These are phyloP conservation scores for Diarsia mendica DNA, from an alignment of 2,888 invertebrate species.

Conservation along the genomic window DNA sequence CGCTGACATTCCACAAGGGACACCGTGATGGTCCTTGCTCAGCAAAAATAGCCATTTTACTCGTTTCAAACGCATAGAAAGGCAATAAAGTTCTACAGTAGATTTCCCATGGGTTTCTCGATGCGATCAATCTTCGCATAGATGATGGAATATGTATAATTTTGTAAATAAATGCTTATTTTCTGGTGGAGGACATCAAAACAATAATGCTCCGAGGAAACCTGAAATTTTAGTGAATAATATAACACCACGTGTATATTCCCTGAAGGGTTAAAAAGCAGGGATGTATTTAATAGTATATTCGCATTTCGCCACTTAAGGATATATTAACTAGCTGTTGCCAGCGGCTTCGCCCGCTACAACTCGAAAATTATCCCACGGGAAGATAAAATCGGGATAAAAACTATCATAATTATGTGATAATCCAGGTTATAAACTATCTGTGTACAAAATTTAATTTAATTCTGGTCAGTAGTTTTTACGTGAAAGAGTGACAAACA, in stretches of 20 bases:
- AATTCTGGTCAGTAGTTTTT: too few species aligned
- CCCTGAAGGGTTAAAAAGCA: too few species aligned
- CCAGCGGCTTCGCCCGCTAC: too few species aligned
- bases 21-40: conserved; percentile 5
- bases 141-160: conserved; percentile 21
- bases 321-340: too few species aligned
- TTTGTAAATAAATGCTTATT: neutral
- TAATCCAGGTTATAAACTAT: too few species aligned
- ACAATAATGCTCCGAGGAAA: neutral
- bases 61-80: conserved; percentile 28
- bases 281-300: too few species aligned
- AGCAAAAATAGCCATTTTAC: conserved; percentile 38
- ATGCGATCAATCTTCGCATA: conserved; percentile 41
- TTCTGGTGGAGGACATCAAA: neutral
- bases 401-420: too few species aligned
- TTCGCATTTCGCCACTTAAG: too few species aligned
- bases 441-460: too few species aligned
- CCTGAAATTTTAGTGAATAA: neutral
- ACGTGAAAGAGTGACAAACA: too few species aligned
- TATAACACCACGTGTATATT: neutral
- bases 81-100: conserved; percentile 49
- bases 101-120: conserved; percentile 49
- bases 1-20: conserved; percentile 27
- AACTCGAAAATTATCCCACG: too few species aligned
- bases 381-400: too few species aligned